Evolutionary conservation across 2,113 vertebrate species (phyloP).

Genomic region (Scomber scombrus): DNA sequence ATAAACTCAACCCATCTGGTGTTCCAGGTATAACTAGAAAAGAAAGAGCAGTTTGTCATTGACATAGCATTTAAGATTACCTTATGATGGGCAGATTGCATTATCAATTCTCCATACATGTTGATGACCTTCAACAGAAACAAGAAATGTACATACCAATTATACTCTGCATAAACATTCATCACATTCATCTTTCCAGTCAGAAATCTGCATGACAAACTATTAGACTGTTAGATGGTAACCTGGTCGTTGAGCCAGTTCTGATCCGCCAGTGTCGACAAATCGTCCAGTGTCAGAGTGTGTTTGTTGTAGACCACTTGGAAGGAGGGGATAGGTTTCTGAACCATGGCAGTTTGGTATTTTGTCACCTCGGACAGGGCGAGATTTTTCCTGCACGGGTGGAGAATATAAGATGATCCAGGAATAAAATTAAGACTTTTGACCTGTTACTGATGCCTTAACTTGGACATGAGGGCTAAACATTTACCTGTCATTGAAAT

Average conservation of each 20-base stretch:
- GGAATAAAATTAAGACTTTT: not conserved
- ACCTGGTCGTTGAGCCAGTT: constrained; percentile 99
- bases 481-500: constrained; percentile 89
- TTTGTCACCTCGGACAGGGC: constrained; percentile 89
- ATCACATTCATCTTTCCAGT: not conserved
- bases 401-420: not conserved
- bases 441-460: too few relatives aligned
- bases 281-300: constrained; percentile 94
- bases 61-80: constrained; percentile 73
- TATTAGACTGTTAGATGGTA: not conserved
- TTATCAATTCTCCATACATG: constrained; percentile 98
- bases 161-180: constrained; percentile 1
- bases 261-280: constrained; percentile 93
- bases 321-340: constrained; percentile 86
- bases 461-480: not conserved
- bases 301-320: constrained; percentile 95
- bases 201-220: not conserved
- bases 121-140: constrained; percentile 90
- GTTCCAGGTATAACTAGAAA: not conserved
- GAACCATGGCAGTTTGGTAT: constrained; percentile 86
- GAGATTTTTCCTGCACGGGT: constrained; percentile 83
- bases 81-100: constrained; percentile 94
- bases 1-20: not conserved
- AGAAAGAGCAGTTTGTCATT: not conserved
- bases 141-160: not conserved